Conservation (phyloP, 2,888 invertebrate genomes). For the Agonopterix subpropinquella region DNA sequence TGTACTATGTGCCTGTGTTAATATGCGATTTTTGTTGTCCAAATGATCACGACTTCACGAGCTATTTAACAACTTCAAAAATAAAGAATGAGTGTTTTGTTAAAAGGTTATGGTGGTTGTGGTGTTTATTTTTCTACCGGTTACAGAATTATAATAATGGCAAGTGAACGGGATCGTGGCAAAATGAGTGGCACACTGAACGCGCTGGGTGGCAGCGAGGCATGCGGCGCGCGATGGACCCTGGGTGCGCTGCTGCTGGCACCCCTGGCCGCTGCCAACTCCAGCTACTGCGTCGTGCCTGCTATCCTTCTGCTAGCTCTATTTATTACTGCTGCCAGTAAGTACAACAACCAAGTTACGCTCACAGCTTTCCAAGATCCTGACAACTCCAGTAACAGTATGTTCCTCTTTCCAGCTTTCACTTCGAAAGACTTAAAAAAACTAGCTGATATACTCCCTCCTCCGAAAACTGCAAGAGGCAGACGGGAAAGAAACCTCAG, state of each 20-base stretch:
- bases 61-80: no score
- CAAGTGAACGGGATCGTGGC: slow-evolving; percentile 27
- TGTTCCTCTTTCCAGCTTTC: slow-evolving; percentile 40
- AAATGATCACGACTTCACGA: no score
- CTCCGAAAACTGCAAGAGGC: slow-evolving; percentile 50
- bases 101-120: no score
- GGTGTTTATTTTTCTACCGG: no score
- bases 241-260: slow-evolving; percentile 75
- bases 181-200: slow-evolving; percentile 42
- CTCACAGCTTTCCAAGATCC: no score
- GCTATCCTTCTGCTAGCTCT: slow-evolving; percentile 71
- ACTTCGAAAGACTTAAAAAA: slow-evolving; percentile 59
- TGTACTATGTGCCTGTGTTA: no score
- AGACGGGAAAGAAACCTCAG: slow-evolving; percentile 63
- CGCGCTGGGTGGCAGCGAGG: slow-evolving; percentile 53
- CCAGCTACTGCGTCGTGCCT: slow-evolving; percentile 74
- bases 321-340: slow-evolving; percentile 72
- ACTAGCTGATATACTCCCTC: slow-evolving; percentile 53
- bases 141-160: slow-evolving; percentile 25
- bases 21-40: no score
- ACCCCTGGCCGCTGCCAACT: slow-evolving; percentile 76
- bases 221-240: slow-evolving; percentile 72
- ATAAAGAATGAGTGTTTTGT: no score
- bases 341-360: slow-evolving; percentile 13
- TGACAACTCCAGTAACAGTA: background rate